Evolutionary conservation across 2,113 vertebrate genomes (phyloP).

Genomic region (Phyllostomus hastatus): DNA sequence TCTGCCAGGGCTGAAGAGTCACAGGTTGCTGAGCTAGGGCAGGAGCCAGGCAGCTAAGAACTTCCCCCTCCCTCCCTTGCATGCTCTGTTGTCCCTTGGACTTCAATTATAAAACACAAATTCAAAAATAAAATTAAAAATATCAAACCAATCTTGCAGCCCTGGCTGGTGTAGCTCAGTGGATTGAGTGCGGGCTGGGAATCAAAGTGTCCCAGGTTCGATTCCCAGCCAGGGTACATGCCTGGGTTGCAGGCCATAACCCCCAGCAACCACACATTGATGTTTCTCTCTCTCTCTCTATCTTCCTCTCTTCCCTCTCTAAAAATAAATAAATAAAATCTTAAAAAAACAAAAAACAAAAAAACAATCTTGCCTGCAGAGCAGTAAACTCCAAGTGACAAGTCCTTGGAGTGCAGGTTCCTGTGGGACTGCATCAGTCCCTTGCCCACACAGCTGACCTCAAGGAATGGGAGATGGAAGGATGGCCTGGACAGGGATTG

Average conservation of each 20-base stretch:
- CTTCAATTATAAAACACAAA: neutral
- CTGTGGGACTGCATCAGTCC: too few relatives aligned
- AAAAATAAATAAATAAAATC: too few relatives aligned
- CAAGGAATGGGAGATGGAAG: neutral
- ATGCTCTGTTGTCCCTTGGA: neutral
- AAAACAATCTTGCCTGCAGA: neutral
- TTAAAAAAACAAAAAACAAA: too few relatives aligned
- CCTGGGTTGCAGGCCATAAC: too few relatives aligned
- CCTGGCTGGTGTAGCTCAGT: too few relatives aligned
- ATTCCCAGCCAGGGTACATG: too few relatives aligned
- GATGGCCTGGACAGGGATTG: neutral
- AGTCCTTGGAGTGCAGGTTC: neutral
- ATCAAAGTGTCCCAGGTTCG: too few relatives aligned
- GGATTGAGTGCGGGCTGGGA: too few relatives aligned
- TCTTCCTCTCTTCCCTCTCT: too few relatives aligned
- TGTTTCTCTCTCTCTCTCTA: too few relatives aligned
- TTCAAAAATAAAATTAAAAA: neutral
- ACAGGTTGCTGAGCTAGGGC: neutral
- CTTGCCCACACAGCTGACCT: neutral
- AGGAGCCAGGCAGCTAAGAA: neutral
- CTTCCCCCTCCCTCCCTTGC: neutral
- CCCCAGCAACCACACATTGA: too few relatives aligned
- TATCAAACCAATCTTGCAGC: too few relatives aligned
- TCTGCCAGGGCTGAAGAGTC: neutral
- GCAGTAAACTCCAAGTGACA: neutral